Evolutionary conservation across 2,797 vertebrate species (phyloP), one percentile per base, ranked within the genome.

Genomic region (Synaphobranchus kaupii): DNA sequence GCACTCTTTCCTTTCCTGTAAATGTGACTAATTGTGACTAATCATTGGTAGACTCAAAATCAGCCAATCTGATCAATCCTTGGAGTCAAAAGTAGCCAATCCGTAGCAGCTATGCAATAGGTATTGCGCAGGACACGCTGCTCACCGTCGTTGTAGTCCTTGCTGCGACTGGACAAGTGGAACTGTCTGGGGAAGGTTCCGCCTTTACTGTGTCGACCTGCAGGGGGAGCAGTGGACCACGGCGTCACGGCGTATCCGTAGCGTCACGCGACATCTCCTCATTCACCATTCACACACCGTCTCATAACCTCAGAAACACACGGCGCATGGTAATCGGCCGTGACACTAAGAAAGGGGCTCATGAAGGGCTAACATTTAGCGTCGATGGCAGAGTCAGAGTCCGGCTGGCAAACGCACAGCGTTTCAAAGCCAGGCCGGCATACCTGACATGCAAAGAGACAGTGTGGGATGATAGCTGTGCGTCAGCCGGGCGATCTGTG

Each of bases 111-210:
- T 25, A 81, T 28, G 28, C 13, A 31, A 73, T 73, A n/a, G 47
- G 25, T 48, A 48, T n/a, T 50, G 78, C 44, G 10, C 22, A 50
- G 6, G 22, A 48, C 44, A 48, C 22, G 20, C 47, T 47, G 78
- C 97, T 97, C 94, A 98, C 98, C 97, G 0, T 98, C 97, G 0
- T 95, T 97, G 85, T 98, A 98, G 92, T 98, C 97, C 92, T 98
- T 98, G 91, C 96, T 97, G 83, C 96, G 96, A 83, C 97, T 97
- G 89, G 97, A 97, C 91, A 98, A 93, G 89, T 97, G 97, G 91
- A 97, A 97, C 92, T 98, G 98, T 47, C 97, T 95, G 0, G 97
- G 98, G 90, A 98, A 98, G 54, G 98, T 98, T 85, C 98, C 97
- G 48, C 97, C 98, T 95, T 98, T 98, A 89, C 97, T 96, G 60